A percentile compares a stretch with the other conserved stretches of the same genome.
These are phyloP conservation scores for Halcyon badia DNA, from an alignment of 2,797 vertebrate species.

Conservation along the genomic window DNA sequence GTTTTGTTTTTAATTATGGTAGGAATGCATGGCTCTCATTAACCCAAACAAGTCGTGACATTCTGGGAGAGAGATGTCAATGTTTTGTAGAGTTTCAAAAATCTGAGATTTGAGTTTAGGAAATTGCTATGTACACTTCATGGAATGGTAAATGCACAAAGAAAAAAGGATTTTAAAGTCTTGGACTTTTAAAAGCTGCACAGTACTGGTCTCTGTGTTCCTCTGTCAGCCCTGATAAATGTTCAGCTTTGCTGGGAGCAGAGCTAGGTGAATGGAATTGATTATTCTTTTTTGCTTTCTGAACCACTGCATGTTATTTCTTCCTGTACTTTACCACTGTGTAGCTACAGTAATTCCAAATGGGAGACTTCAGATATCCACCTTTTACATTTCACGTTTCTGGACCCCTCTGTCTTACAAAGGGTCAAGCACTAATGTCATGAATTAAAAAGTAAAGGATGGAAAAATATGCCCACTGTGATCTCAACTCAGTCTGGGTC, in stretches of 20 bases:
- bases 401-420: neutral
- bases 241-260: neutral
- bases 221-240: neutral
- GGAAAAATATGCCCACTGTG: too few species aligned
- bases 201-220: neutral
- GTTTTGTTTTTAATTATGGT: neutral
- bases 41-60: neutral
- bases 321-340: neutral
- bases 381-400: neutral
- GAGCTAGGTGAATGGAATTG: neutral
- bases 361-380: neutral
- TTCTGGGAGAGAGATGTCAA: neutral
- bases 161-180: neutral
- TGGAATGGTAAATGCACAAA: neutral
- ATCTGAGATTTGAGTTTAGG: neutral
- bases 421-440: neutral
- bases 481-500: neutral
- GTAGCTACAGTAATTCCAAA: neutral
- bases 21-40: neutral
- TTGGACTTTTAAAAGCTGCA: neutral
- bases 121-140: neutral
- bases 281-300: neutral
- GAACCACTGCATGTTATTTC: rapidly evolving
- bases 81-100: neutral
- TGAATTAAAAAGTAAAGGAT: neutral